phyloP scores from a whole-genome alignment of 2,888 invertebrate species.

The Apotomis betuletana region DNA sequence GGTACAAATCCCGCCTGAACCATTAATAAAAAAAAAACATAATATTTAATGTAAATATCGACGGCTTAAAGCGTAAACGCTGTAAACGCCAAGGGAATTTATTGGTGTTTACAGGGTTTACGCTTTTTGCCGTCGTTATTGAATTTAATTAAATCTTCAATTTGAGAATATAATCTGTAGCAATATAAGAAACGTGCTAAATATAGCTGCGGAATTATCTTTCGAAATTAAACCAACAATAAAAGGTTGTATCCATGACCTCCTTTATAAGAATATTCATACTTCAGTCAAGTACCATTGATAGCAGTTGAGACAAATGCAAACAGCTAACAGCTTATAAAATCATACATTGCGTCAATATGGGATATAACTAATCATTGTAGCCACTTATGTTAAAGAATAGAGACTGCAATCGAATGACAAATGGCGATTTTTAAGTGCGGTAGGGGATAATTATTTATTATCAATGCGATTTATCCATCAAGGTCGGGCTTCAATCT shows the following conservation, averaged over 20 bases:
- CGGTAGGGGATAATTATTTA: constrained; percentile 9
- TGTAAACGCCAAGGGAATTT: too few species aligned
- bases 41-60: too few species aligned
- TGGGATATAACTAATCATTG: constrained; percentile 32
- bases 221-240: constrained; percentile 38
- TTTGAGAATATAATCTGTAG: not conserved
- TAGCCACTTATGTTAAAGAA: constrained; percentile 1
- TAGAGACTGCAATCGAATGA: constrained; percentile 3
- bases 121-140: too few species aligned
- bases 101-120: too few species aligned
- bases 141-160: too few species aligned
- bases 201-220: constrained; percentile 13
- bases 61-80: too few species aligned
- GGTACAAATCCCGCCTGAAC: too few species aligned
- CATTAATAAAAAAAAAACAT: too few species aligned
- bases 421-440: not conserved
- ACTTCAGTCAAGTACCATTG: constrained; percentile 40
- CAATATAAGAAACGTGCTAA: constrained; percentile 2
- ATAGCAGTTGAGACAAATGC: constrained; percentile 47
- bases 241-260: constrained; percentile 51
- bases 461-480: constrained; percentile 2
- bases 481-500: not conserved
- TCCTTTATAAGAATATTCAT: constrained; percentile 49
- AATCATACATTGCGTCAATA: constrained; percentile 41
- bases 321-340: constrained; percentile 46